These are phyloP conservation scores for Apodemus sylvaticus DNA, from an alignment of 2,113 vertebrate species.

Conservation along the genomic window DNA sequence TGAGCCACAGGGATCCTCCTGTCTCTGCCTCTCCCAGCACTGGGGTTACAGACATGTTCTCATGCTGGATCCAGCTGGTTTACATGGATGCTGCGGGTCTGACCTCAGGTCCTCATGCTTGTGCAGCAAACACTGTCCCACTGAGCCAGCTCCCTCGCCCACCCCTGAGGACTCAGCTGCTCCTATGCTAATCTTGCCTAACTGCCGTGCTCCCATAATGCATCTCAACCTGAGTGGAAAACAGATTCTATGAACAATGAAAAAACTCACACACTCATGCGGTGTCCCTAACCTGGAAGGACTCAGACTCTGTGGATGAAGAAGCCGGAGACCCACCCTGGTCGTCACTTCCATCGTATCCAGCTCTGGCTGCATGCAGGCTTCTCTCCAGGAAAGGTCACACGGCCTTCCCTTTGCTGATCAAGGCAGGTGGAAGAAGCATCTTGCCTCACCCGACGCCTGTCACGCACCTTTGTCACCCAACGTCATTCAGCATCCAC, in stretches of 20 bases:
- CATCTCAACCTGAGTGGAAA: not conserved
- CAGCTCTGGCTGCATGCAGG: not conserved
- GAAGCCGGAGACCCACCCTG: not conserved
- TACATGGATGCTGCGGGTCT: not conserved
- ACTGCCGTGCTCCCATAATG: not conserved
- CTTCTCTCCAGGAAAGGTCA: not conserved
- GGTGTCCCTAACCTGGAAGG: not conserved
- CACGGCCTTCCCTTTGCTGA: not conserved
- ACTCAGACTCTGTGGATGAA: not conserved
- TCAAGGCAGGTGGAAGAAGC: not conserved
- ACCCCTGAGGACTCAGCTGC: not conserved
- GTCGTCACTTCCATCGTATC: not conserved
- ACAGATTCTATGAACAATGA: not conserved
- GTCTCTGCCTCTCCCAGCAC: not conserved
- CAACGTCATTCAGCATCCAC: not conserved
- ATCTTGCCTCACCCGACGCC: slow-evolving; percentile 31
- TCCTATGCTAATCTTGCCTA: not conserved
- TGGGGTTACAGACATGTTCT: not conserved
- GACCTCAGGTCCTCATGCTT: not conserved
- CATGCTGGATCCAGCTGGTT: not conserved
- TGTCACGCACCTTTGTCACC: not conserved
- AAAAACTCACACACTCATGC: not conserved
- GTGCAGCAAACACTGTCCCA: not conserved
- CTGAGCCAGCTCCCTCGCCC: no score
- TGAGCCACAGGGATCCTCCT: not conserved